Evolutionary conservation across 2,113 vertebrate species (phyloP).

Genomic region (Tetrax tetrax): DNA sequence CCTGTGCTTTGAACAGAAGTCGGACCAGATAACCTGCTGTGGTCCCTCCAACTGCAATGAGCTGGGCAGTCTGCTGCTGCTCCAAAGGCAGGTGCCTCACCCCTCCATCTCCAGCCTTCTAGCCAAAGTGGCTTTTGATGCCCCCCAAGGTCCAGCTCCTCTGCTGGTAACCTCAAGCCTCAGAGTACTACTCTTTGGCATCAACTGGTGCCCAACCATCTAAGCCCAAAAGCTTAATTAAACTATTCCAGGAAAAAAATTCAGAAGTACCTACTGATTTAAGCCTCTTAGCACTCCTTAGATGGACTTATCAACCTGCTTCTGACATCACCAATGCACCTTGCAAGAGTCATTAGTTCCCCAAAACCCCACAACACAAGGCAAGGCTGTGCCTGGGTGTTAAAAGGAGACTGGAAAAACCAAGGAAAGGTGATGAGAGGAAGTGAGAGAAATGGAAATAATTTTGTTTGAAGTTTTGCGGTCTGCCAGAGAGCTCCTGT

Average conservation of each 20-base stretch:
- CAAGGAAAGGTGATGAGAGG: neutral
- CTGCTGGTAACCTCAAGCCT: neutral
- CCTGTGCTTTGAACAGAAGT: neutral
- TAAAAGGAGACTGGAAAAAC: neutral
- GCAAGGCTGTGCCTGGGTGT: neutral
- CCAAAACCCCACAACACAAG: neutral
- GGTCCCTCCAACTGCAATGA: neutral
- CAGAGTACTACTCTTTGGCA: neutral
- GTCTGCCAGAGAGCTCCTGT: neutral
- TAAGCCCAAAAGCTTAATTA: neutral
- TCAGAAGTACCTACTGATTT: neutral
- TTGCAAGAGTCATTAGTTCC: neutral
- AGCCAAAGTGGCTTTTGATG: neutral
- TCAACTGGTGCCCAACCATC: neutral
- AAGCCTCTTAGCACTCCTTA: neutral
- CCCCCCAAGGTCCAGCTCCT: neutral
- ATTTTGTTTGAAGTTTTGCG: neutral
- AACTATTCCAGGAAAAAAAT: neutral
- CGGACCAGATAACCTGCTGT: neutral
- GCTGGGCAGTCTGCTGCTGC: neutral
- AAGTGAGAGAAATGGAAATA: neutral
- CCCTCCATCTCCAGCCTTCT: neutral
- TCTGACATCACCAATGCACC: neutral
- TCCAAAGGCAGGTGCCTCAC: neutral
- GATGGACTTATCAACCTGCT: neutral